A percentile compares a stretch with the other conserved stretches of the same genome.
These are phyloP conservation scores for Rhopilema esculentum DNA, from an alignment of 30 jellyfish, hydroid and myxozoan genomes.

Conservation along the genomic window DNA sequence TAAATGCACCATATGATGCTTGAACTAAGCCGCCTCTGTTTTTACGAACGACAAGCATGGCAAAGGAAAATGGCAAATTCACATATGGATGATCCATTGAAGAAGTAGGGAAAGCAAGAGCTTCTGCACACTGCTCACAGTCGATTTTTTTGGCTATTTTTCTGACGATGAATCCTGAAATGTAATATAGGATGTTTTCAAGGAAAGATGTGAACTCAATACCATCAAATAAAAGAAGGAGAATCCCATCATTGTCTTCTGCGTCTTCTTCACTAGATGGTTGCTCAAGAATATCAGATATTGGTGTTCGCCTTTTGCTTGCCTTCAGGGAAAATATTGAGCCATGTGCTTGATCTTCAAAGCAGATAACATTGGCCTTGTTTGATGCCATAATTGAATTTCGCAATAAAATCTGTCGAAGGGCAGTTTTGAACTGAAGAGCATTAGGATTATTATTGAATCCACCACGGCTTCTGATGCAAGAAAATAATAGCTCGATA, in stretches of 20 bases:
- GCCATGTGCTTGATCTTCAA: constrained; percentile 2
- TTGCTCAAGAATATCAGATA: constrained; percentile 7
- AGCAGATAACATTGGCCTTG: not conserved
- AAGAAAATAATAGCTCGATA: constrained; percentile 23
- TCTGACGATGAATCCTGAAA: constrained; percentile 23
- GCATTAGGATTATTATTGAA: constrained; percentile 17
- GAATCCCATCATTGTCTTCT: constrained; percentile 2
- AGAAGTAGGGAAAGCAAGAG: constrained; percentile 10
- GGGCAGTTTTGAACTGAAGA: constrained; percentile 20
- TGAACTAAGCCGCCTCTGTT: constrained; percentile 16
- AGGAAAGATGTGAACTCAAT: not conserved
- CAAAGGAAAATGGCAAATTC: constrained; percentile 2
- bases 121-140: constrained; percentile 24
- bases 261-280: not conserved
- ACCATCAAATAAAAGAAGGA: not conserved
- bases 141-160: constrained; percentile 10
- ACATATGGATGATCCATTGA: not conserved
- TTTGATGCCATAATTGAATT: constrained; percentile 21
- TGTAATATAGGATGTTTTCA: constrained; percentile 20
- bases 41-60: not conserved
- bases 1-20: constrained; percentile 24
- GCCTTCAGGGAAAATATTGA: constrained; percentile 24
- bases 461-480: constrained; percentile 36
- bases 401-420: constrained; percentile 8
- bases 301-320: constrained; percentile 36